Conservation (phyloP, 2,797 vertebrate genomes). For the Tokudaia muenninki region DNA sequence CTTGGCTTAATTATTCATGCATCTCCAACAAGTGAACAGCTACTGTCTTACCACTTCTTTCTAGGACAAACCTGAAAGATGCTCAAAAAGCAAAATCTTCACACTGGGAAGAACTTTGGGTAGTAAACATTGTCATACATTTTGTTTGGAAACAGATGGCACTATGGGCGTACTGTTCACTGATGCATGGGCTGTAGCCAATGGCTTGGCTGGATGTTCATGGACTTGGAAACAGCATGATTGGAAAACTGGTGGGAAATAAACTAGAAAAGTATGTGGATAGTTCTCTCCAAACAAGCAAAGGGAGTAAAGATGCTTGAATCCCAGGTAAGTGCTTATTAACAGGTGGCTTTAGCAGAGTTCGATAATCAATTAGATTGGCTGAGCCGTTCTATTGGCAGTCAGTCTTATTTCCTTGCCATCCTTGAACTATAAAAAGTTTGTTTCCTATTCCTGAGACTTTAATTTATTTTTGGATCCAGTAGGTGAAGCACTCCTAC, state of each 20-base stretch:
- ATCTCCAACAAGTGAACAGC: neutral
- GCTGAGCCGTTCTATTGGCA: neutral
- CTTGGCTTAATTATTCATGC: neutral
- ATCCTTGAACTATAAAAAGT: neutral
- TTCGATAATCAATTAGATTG: neutral
- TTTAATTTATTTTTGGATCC: no score
- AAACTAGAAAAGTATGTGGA: no score
- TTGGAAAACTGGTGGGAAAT: neutral
- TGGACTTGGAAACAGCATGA: accelerated
- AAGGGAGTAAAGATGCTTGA: neutral
- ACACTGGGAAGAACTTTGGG: neutral
- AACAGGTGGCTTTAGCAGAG: neutral
- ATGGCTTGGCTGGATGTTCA: neutral
- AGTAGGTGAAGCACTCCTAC: neutral
- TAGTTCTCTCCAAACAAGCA: neutral
- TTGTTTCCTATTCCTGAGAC: no score
- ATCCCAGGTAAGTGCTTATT: no score
- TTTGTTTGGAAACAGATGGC: neutral
- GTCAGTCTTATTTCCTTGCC: neutral
- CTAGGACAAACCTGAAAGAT: no score
- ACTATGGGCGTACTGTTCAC: neutral
- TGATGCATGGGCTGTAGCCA: neutral
- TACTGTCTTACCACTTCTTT: neutral
- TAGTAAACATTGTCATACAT: no score
- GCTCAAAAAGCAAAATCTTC: neutral